Base-by-base conservation (phyloP, 2,113 vertebrate genomes). In the Etia nguti region DNA sequence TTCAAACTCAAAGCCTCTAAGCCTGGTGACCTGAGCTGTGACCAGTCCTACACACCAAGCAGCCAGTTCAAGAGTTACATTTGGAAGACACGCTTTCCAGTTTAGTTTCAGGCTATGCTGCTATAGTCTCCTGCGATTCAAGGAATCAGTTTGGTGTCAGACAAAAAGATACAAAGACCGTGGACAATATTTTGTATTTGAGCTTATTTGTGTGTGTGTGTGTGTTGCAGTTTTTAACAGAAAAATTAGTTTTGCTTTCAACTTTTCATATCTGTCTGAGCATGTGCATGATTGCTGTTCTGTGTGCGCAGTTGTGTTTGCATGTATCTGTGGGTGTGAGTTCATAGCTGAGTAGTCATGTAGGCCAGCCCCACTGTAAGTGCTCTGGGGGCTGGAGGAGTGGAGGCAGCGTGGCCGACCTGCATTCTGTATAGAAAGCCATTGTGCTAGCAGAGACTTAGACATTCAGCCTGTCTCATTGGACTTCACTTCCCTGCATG, bases 261-360 rank as follows among this genome's bases (percentile, higher is more conserved):
- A 24, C 36, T 70, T 24, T 43, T 83, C 13, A 60, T 80, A 60
- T 82, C 26, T 26, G 20, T 75, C 57, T 43, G 26, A 57, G 50
- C 36, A 81, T 46, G 54, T 50, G 90, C n/a, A 50, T 73, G 62
- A 88, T 36, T 89, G 54, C 73, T 68, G 80, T 57, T 84, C 38
- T 48, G 15, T 24, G 41, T 75, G 68, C 24, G 36, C 16, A 16
- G 29, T 29, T 85, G 34, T 85, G 56, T 80, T 20, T 86, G 26
- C 70, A 41, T 83, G 73, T 87, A 38, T 65, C 29, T 46, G 85
- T 54, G 60, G 34, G 82, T 29, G 56, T 54, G 16, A 3, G 54
- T 94, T 91, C 90, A 92, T 93, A 94, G 92, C 68, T 94, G 88
- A 92, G 56, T 94, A 88, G 90, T 93, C 92, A 95, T 95, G 90